Conservation (phyloP, 2,113 vertebrate genomes). For the Melozone crissalis region DNA sequence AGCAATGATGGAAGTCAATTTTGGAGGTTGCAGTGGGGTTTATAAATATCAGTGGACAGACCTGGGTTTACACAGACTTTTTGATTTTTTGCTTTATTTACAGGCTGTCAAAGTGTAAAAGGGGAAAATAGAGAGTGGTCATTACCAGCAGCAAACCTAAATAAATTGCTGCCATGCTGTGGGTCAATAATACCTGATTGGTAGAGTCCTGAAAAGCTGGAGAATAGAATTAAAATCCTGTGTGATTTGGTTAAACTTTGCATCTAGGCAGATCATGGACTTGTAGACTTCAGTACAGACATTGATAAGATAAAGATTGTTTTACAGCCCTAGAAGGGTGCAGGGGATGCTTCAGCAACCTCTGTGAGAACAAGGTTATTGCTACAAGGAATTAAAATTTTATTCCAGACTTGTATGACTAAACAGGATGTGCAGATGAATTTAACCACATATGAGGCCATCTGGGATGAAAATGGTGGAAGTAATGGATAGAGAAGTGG, state of each 20-base stretch:
- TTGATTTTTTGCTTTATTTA: constrained; percentile 6
- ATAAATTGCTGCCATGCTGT: constrained; percentile 12
- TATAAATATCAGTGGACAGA: not conserved
- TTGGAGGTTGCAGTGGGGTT: not conserved
- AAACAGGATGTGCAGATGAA: not conserved
- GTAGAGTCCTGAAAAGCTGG: not conserved
- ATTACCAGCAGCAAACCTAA: constrained; percentile 22
- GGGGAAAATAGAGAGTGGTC: not conserved
- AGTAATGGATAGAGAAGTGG: not conserved
- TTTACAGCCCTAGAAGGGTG: not conserved
- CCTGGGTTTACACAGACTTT: not conserved
- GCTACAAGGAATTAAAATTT: not conserved
- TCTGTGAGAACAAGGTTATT: not conserved
- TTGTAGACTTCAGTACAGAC: not conserved
- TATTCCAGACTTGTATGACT: not conserved
- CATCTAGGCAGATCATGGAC: not conserved
- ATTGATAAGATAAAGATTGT: not conserved
- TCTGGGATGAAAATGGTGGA: not conserved
- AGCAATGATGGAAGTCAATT: not conserved
- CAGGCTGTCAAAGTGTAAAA: not conserved
- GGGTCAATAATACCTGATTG: not conserved
- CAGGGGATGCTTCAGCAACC: not conserved
- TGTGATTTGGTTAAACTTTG: not conserved
- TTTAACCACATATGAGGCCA: not conserved
- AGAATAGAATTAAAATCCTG: not conserved